Conservation (phyloP, 2,888 invertebrate species). For the Maniola hyperantus region DNA sequence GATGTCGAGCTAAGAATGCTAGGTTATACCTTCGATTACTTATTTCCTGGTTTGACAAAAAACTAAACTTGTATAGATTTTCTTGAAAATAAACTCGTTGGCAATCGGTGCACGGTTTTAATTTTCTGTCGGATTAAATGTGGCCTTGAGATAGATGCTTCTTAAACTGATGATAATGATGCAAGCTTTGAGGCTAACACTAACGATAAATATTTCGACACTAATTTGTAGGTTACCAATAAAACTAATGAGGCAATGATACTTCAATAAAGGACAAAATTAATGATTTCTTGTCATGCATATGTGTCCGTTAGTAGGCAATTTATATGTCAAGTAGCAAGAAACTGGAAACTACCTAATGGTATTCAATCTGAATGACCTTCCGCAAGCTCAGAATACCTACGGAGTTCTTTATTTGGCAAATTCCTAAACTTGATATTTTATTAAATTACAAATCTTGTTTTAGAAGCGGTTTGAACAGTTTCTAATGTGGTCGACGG, state of each 20-base stretch:
- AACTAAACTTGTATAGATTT: slow-evolving; percentile 2
- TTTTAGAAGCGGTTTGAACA: slow-evolving; percentile 24
- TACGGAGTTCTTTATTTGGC: slow-evolving; percentile 48
- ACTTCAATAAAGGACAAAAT: slow-evolving; percentile 38
- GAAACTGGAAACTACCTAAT: slow-evolving; percentile 33
- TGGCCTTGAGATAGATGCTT: neutral
- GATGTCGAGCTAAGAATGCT: slow-evolving; percentile 12
- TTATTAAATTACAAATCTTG: slow-evolving; percentile 48
- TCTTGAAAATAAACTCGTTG: neutral
- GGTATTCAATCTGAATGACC: slow-evolving; percentile 37
- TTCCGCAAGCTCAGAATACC: slow-evolving; percentile 41
- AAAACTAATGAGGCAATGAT: slow-evolving; percentile 12
- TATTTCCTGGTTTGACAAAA: slow-evolving; percentile 25
- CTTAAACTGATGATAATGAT: neutral
- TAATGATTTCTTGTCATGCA: slow-evolving; percentile 39
- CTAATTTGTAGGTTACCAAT: neutral
- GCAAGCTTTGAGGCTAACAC: neutral
- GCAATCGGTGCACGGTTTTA: neutral
- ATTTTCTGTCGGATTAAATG: neutral
- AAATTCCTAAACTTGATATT: slow-evolving; percentile 53
- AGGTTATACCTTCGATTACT: slow-evolving; percentile 19
- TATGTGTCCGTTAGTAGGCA: slow-evolving; percentile 36
- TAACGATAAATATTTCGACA: slow-evolving; percentile 2
- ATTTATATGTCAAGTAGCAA: slow-evolving; percentile 38
- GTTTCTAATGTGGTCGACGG: neutral